Conservation (phyloP, 2,113 vertebrate genomes). For the Oryzias celebensis region DNA sequence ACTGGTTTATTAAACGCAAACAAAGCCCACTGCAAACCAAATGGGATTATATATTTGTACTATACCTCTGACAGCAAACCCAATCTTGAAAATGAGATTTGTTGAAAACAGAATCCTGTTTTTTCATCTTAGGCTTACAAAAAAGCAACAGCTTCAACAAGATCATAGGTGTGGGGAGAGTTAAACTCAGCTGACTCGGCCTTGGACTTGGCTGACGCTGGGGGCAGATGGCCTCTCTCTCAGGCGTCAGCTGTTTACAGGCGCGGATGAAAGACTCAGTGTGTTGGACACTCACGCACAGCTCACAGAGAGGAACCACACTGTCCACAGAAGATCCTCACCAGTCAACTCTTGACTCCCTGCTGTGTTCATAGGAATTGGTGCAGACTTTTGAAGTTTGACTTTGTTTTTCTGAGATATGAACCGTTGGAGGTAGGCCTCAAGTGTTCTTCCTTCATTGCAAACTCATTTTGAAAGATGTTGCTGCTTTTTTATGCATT, state of each 20-base stretch:
- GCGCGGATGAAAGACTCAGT: conserved; percentile 35
- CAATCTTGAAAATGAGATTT: background rate
- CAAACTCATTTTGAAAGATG: background rate
- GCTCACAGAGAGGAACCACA: conserved; percentile 24
- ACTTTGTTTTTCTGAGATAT: background rate
- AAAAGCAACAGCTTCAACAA: background rate
- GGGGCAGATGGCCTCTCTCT: conserved; percentile 57
- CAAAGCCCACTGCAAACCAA: no score
- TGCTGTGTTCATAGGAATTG: background rate
- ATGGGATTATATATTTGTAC: no score
- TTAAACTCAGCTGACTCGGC: conserved; percentile 34
- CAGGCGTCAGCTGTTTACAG: conserved; percentile 57
- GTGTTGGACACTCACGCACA: conserved; percentile 7
- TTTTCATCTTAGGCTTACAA: conserved; percentile 8
- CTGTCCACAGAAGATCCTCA: conserved; percentile 16
- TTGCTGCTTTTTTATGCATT: background rate
- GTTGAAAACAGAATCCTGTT: background rate
- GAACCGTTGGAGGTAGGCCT: conserved; percentile 48
- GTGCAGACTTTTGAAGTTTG: conserved; percentile 7
- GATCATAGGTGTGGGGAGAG: conserved; percentile 26
- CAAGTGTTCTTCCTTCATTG: background rate
- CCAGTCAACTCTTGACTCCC: conserved; percentile 3
- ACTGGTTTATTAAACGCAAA: no score
- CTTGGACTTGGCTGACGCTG: conserved; percentile 53
- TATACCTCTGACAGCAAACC: no score